These are phyloP conservation scores for Periophthalmus magnuspinnatus DNA, from an alignment of 2,797 vertebrate species.

Conservation along the genomic window DNA sequence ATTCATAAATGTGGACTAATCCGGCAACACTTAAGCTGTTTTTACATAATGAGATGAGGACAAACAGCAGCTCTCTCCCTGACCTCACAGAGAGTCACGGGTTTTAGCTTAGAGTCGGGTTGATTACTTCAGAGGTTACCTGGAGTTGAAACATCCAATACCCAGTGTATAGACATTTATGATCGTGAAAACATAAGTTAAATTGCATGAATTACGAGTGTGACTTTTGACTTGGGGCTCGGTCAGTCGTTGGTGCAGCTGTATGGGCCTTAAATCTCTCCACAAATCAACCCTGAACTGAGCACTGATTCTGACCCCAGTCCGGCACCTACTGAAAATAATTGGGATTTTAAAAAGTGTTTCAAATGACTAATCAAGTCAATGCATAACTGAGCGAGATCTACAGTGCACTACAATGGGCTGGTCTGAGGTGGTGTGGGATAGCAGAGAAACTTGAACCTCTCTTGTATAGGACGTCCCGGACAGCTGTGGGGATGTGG, in stretches of 20 bases:
- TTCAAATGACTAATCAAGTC: conserved; percentile 46
- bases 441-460: conserved; percentile 60
- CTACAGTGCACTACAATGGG: conserved; percentile 26
- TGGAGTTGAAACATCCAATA: conserved; percentile 59
- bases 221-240: conserved; percentile 49
- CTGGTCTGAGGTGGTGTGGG: conserved; percentile 58
- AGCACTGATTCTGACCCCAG: conserved; percentile 48
- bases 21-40: conserved; percentile 43
- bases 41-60: conserved; percentile 40
- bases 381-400: conserved; percentile 50
- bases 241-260: conserved; percentile 72
- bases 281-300: conserved; percentile 61
- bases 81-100: conserved; percentile 54
- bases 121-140: conserved; percentile 62
- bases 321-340: conserved; percentile 48
- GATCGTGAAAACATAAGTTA: conserved; percentile 59
- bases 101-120: conserved; percentile 49
- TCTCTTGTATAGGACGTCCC: conserved; percentile 62
- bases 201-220: conserved; percentile 60
- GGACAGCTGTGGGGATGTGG: conserved; percentile 69
- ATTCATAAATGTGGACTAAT: conserved; percentile 18
- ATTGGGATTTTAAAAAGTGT: conserved; percentile 43
- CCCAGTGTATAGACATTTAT: conserved; percentile 50
- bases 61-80: conserved; percentile 37
- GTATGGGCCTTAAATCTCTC: conserved; percentile 62